phyloP scores from a whole-genome alignment of 2,797 vertebrate genomes.

The Hippocampus kuda region DNA sequence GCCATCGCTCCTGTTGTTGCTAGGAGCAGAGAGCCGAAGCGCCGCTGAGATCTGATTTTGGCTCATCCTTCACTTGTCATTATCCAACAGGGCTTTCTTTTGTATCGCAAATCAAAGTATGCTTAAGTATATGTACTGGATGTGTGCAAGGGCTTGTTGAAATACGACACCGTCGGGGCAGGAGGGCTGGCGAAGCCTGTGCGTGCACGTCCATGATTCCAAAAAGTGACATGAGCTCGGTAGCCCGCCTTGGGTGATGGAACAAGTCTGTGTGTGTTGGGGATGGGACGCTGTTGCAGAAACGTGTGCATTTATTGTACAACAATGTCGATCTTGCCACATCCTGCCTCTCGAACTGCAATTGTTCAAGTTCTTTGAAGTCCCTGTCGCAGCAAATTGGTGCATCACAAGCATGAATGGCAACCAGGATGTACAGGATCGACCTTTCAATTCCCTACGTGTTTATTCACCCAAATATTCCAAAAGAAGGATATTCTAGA shows the following conservation, averaged over 20 bases:
- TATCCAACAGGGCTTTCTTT: conserved; percentile 41
- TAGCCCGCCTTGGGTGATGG: not conserved
- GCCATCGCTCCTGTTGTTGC: conserved; percentile 34
- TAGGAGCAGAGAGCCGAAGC: conserved; percentile 21
- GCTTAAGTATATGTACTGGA: conserved; percentile 15
- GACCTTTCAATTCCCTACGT: no score
- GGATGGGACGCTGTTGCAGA: not conserved
- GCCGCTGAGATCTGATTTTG: conserved; percentile 37
- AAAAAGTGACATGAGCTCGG: conserved; percentile 24
- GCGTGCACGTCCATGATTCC: conserved; percentile 32
- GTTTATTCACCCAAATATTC: no score
- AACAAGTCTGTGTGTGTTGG: conserved; percentile 8
- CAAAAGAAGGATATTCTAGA: no score
- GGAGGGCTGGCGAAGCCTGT: conserved; percentile 31
- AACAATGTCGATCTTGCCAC: not conserved
- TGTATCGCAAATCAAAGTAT: conserved; percentile 27
- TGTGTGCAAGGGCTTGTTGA: conserved; percentile 37
- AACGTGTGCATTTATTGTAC: not conserved
- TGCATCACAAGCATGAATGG: no score
- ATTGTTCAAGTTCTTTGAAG: not conserved
- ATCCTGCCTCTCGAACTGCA: not conserved
- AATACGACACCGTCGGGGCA: conserved; percentile 31
- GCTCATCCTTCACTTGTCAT: conserved; percentile 31
- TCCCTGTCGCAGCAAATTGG: no score
- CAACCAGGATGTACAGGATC: no score